phyloP scores from a whole-genome alignment of 1,140 invertebrate species.

The Cyphomyrmex costatus region DNA sequence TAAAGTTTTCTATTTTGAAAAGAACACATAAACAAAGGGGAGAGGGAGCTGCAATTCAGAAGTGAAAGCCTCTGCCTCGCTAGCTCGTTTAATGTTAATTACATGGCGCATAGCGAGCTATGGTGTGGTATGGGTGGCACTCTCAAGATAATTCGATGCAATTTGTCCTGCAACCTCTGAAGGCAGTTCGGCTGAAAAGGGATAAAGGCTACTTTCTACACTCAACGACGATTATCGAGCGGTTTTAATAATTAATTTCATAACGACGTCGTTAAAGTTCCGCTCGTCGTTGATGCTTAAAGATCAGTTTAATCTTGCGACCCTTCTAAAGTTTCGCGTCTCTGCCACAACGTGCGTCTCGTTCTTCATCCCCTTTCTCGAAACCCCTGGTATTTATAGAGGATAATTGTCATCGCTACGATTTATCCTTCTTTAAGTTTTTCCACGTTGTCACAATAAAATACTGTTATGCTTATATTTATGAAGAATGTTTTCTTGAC shows the following conservation, averaged over 20 bases:
- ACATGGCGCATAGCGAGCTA: slow-evolving; percentile 38
- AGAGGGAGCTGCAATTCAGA: slow-evolving; percentile 33
- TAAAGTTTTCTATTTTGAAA: slow-evolving; percentile 33
- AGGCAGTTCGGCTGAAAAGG: slow-evolving; percentile 55
- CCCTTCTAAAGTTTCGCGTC: slow-evolving; percentile 55
- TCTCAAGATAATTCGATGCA: slow-evolving; percentile 74
- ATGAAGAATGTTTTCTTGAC: neutral
- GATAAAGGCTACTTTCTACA: slow-evolving; percentile 66
- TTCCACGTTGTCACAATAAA: slow-evolving; percentile 7
- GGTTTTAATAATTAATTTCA: slow-evolving; percentile 76
- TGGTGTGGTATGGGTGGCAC: slow-evolving; percentile 36
- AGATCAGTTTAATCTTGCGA: slow-evolving; percentile 68
- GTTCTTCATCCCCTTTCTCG: neutral
- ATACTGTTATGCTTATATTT: neutral
- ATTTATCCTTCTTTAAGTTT: slow-evolving; percentile 36
- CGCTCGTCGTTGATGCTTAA: slow-evolving; percentile 50
- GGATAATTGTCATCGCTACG: slow-evolving; percentile 29
- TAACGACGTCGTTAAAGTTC: slow-evolving; percentile 71
- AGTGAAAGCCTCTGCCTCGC: slow-evolving; percentile 26
- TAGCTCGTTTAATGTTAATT: slow-evolving; percentile 66
- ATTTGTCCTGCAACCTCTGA: slow-evolving; percentile 70
- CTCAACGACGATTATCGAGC: slow-evolving; percentile 70
- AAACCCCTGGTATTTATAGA: slow-evolving; percentile 27
- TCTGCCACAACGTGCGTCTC: neutral
- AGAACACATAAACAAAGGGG: neutral